Percentiles rank a stretch among this genome's conserved stretches.
phyloP scores from a whole-genome alignment of 1,140 invertebrate species.

The Luehdorfia chinensis region DNA sequence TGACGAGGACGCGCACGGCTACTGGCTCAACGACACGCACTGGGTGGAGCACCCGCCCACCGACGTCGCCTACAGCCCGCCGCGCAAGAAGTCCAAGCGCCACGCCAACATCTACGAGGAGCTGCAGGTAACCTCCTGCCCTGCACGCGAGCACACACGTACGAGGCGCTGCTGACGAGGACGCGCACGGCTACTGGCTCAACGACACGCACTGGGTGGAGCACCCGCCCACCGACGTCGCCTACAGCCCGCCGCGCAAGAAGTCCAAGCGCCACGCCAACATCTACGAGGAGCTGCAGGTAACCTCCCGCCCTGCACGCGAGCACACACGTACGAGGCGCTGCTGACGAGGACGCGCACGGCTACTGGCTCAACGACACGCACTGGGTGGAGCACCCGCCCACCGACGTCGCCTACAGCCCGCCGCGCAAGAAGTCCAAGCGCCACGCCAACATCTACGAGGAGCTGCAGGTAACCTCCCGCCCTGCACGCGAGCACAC shows the following conservation, averaged over 20 bases:
- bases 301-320: too few species aligned
- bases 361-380: conserved; percentile 96
- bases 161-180: too few species aligned
- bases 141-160: too few species aligned
- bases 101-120: conserved; percentile 63
- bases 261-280: conserved; percentile 80
- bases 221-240: conserved; percentile 89
- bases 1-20: conserved; percentile 87
- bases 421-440: conserved; percentile 86
- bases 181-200: conserved; percentile 91
- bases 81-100: conserved; percentile 84
- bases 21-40: conserved; percentile 97
- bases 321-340: too few species aligned
- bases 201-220: conserved; percentile 99
- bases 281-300: conserved; percentile 44
- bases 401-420: conserved; percentile 84
- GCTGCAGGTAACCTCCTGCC: too few species aligned
- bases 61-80: conserved; percentile 83
- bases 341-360: conserved; percentile 86
- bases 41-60: conserved; percentile 97
- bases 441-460: conserved; percentile 67
- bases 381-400: conserved; percentile 97
- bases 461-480: conserved; percentile 78
- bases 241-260: conserved; percentile 83
- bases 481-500: too few species aligned